These are phyloP conservation scores for Apamea crenata DNA, from an alignment of 2,888 invertebrate genomes.

Conservation along the genomic window DNA sequence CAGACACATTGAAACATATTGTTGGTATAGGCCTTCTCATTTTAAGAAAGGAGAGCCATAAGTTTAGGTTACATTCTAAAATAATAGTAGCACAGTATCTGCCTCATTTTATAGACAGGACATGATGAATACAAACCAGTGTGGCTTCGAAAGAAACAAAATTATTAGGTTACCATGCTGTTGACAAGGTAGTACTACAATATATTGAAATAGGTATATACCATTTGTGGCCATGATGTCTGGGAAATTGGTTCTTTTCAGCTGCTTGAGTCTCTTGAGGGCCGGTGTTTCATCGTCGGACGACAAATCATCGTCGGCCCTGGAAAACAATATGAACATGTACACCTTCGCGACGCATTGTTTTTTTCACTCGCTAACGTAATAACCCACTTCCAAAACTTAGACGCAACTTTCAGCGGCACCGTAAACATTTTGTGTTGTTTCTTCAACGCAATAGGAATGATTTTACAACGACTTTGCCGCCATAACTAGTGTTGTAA, in stretches of 20 bases:
- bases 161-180: conserved; percentile 38
- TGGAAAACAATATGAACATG: conserved; percentile 74
- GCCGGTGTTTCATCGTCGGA: conserved; percentile 85
- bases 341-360: conserved; percentile 26
- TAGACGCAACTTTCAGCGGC: conserved; percentile 81
- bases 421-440: conserved; percentile 79
- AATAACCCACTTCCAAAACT: conserved; percentile 84
- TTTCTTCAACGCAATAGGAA: conserved; percentile 56
- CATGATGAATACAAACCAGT: not conserved
- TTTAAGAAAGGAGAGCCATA: not conserved
- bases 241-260: conserved; percentile 82
- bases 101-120: not conserved
- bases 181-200: conserved; percentile 4
- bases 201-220: conserved; percentile 64
- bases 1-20: not conserved
- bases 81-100: not conserved
- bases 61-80: not conserved
- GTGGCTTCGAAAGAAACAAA: not conserved
- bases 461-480: conserved; percentile 81
- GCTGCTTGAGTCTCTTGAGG: conserved; percentile 82
- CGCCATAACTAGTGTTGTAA: conserved; percentile 89
- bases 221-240: conserved; percentile 81
- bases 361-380: conserved; percentile 19
- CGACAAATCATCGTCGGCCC: conserved; percentile 83
- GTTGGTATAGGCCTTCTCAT: not conserved